Conservation (phyloP, 2,888 invertebrate species). For the Liodrosophila aerea region DNA sequence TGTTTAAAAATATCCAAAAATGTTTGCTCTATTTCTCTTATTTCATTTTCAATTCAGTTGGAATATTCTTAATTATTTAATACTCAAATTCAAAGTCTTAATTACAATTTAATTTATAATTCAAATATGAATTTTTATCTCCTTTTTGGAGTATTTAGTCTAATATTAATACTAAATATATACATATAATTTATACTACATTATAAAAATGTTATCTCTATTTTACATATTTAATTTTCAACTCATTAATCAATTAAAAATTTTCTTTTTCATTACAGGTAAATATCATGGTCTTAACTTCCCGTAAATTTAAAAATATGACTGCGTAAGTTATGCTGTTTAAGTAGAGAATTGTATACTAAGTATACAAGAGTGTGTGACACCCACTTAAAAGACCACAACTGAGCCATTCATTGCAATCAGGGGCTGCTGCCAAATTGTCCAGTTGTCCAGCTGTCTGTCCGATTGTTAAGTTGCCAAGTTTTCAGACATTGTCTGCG, state of each 20-base stretch:
- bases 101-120: too few relatives aligned
- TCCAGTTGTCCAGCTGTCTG: not conserved
- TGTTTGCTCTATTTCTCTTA: too few relatives aligned
- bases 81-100: too few relatives aligned
- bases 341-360: slow-evolving; percentile 1
- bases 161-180: too few relatives aligned
- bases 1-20: not conserved
- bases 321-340: slow-evolving; percentile 40
- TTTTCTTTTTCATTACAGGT: slow-evolving; percentile 49
- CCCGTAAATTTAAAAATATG: not conserved
- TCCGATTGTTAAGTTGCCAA: slow-evolving; percentile 15
- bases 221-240: not conserved
- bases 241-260: not conserved
- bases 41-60: too few relatives aligned
- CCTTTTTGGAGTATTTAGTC: too few relatives aligned
- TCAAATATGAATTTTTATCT: too few relatives aligned
- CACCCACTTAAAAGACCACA: slow-evolving; percentile 15
- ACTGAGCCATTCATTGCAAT: slow-evolving; percentile 44
- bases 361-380: slow-evolving; percentile 12
- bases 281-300: slow-evolving; percentile 23
- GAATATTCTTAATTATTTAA: too few relatives aligned
- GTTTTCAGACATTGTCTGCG: slow-evolving; percentile 22
- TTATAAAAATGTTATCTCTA: too few relatives aligned
- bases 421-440: slow-evolving; percentile 23
- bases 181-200: too few relatives aligned